Evolutionary conservation across 2,797 vertebrate species (phyloP), one percentile per base, ranked within the genome.

Genomic region (Scomberomorus guttatus): DNA sequence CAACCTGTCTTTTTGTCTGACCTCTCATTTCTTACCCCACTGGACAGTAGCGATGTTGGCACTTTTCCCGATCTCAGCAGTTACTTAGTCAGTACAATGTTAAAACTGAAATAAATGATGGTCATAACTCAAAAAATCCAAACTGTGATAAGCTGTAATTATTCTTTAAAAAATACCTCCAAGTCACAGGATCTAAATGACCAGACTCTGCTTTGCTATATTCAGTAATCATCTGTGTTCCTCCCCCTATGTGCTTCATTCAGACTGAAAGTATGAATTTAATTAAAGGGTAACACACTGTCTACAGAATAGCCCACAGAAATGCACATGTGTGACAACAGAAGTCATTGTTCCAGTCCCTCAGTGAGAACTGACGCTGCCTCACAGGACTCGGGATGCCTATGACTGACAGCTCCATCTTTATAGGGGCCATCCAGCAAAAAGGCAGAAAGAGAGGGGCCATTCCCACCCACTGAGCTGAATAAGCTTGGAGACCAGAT

Each of bases 291-390:
- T 42, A 66, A 77, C 51, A 67, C 66, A 50, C 50, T 70, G 82
- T 81, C 84, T 74, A 63, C 76, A 66, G 64, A 83, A 56, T 1
- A 55, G 67, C 79, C 77, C 61, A 63, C 79, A 84, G 70, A 84
- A 82, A 87, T 14, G 78, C 76, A 78, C 63, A 73, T 70, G 87
- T 71, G 87, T 82, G 95, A 95, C 96, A 93, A 96, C 80, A 95
- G 94, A 96, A 96, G 96, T 97, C 96, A 96, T 97, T 96, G 90
- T 91, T 89, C 79, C 46, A 11, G 74, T 72, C 70, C 61, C 80
- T 87, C 78, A 17, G 68, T 60, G 78, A 82, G 72, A 76, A 64
- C 72, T 48, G 75, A 75, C 37, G 81, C 78, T 50, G 87, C 82
- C 84, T 87, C 80, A 73, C 77, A 86, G 86, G 85, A 83, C 50